Evolutionary conservation across 2,888 invertebrate species (phyloP).

Genomic region (Mythimna vitellina): DNA sequence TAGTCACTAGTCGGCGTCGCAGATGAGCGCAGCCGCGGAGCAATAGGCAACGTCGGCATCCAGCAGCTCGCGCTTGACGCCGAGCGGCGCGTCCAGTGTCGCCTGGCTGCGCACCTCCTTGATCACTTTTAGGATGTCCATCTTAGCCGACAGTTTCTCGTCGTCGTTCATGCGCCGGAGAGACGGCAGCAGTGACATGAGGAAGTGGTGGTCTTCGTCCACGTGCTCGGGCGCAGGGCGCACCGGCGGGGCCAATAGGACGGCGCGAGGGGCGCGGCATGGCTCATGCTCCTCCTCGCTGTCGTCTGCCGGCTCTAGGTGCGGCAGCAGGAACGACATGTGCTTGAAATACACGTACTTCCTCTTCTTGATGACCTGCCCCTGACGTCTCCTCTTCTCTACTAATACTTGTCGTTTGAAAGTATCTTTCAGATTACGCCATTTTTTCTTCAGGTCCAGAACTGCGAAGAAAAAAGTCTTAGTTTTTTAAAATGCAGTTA

Average conservation of each 20-base stretch:
- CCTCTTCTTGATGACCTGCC: conserved; percentile 64
- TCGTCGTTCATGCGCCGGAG: conserved; percentile 73
- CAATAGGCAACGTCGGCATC: neutral
- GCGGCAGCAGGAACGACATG: conserved; percentile 73
- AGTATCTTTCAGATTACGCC: conserved; percentile 76
- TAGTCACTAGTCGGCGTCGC: neutral
- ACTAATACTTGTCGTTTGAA: conserved; percentile 70
- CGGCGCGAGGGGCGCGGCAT: conserved; percentile 32
- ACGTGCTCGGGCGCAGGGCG: conserved; percentile 33
- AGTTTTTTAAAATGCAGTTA: neutral
- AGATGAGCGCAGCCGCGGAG: neutral
- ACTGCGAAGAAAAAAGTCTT: conserved; percentile 57
- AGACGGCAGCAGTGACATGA: conserved; percentile 74
- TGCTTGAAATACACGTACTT: conserved; percentile 74
- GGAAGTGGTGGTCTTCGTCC: conserved; percentile 75
- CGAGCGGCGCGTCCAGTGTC: conserved; percentile 20
- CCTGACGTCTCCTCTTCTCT: conserved; percentile 66
- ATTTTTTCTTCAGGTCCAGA: conserved; percentile 69
- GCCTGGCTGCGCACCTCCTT: conserved; percentile 51
- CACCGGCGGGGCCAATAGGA: neutral
- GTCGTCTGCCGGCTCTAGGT: conserved; percentile 51
- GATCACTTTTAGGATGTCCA: conserved; percentile 75
- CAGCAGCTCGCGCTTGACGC: conserved; percentile 31
- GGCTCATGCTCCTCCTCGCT: conserved; percentile 14
- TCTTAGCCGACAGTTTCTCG: conserved; percentile 73